Evolutionary conservation across 2,888 invertebrate species (phyloP).

Genomic region (Chorisops tibialis): DNA sequence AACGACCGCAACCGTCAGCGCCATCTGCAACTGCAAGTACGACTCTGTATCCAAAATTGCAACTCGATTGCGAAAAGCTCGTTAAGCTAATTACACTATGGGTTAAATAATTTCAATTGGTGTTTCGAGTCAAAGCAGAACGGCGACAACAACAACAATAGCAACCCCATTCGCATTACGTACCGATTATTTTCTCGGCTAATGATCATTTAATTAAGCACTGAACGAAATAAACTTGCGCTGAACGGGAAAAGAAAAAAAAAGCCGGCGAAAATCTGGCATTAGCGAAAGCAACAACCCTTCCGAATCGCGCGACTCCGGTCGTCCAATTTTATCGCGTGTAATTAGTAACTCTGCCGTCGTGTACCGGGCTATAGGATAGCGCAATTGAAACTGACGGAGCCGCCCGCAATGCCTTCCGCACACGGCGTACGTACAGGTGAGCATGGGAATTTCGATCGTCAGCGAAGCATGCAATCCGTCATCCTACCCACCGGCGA

Average conservation of each 20-base stretch:
- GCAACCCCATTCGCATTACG: too few species aligned
- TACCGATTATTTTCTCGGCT: not conserved
- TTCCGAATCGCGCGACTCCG: not conserved
- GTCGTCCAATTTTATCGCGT: slow-evolving; percentile 3
- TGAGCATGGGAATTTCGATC: slow-evolving; percentile 19
- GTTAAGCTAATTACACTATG: slow-evolving; percentile 18
- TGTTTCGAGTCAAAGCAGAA: not conserved
- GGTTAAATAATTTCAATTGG: not conserved
- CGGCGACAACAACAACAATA: not conserved
- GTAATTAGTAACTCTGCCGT: slow-evolving; percentile 1
- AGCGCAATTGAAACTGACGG: slow-evolving; percentile 7
- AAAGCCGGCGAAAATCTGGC: not conserved
- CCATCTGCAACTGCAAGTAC: not conserved
- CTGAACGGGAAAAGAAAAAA: too few species aligned
- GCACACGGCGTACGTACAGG: not conserved
- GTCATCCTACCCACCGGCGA: not conserved
- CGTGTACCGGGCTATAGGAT: not conserved
- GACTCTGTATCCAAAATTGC: not conserved
- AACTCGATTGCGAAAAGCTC: not conserved
- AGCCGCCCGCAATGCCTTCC: not conserved
- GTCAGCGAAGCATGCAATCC: slow-evolving; percentile 9
- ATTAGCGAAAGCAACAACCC: not conserved
- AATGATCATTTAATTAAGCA: slow-evolving; percentile 2
- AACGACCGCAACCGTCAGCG: not conserved
- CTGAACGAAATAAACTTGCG: not conserved